Conservation (phyloP, 2,888 invertebrate genomes). For the Drosophila borborema region DNA sequence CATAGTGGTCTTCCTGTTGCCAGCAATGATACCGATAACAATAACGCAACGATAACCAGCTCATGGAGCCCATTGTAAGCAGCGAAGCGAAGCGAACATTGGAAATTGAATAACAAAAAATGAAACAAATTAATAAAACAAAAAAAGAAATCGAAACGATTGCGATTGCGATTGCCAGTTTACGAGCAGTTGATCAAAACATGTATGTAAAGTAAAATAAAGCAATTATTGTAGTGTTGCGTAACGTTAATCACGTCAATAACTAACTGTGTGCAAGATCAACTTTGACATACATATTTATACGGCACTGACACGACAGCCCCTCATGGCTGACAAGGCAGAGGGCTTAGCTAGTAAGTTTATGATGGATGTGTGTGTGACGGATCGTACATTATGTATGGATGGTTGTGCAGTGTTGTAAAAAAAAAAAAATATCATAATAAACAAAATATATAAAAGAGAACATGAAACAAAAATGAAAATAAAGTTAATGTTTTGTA, state of each 20-base stretch:
- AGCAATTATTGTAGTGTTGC: constrained; percentile 60
- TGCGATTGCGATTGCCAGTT: constrained; percentile 58
- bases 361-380: constrained; percentile 40
- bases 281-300: constrained; percentile 31
- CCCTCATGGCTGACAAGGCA: constrained; percentile 9
- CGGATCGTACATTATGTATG: constrained; percentile 13
- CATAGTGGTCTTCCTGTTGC: constrained; percentile 30
- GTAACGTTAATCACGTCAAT: constrained; percentile 43
- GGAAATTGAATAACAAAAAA: constrained; percentile 46
- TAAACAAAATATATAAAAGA: constrained; percentile 21
- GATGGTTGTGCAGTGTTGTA: constrained; percentile 57
- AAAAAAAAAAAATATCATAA: constrained; percentile 15
- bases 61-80: constrained; percentile 65
- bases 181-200: constrained; percentile 84
- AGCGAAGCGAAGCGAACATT: constrained; percentile 77
- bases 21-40: constrained; percentile 15
- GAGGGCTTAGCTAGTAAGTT: constrained; percentile 43
- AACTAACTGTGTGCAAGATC: constrained; percentile 40
- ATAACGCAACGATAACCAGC: constrained; percentile 37
- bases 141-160: constrained; percentile 31
- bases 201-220: constrained; percentile 69
- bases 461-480: constrained; percentile 34
- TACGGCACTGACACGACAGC: constrained; percentile 16
- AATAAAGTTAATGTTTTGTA: constrained; percentile 59
- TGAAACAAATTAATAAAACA: constrained; percentile 6